phyloP scores from a whole-genome alignment of 1,140 invertebrate genomes.

The Ceratina australensis region DNA sequence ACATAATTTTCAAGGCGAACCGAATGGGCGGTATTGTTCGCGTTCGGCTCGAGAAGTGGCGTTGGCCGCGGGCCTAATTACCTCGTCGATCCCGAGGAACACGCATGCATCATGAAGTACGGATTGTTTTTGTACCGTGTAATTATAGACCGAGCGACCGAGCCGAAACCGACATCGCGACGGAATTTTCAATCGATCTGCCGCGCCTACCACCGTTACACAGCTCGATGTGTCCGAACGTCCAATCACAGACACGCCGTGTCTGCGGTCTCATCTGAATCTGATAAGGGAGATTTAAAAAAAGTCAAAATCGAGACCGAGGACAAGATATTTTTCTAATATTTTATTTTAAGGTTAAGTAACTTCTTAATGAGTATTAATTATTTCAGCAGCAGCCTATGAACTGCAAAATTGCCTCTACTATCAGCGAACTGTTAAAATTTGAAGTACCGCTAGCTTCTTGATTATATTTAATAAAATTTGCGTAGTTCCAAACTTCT shows the following conservation, averaged over 20 bases:
- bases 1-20: slow-evolving; percentile 48
- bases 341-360: too few relatives aligned
- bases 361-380: too few relatives aligned
- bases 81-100: slow-evolving; percentile 65
- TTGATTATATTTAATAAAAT: not conserved
- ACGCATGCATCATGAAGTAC: slow-evolving; percentile 63
- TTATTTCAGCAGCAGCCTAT: not conserved
- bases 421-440: not conserved
- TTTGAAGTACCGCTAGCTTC: not conserved
- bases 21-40: slow-evolving; percentile 45
- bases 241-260: too few relatives aligned
- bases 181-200: slow-evolving; percentile 51
- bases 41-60: slow-evolving; percentile 42
- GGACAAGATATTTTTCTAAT: too few relatives aligned
- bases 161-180: slow-evolving; percentile 17
- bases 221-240: too few relatives aligned
- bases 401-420: not conserved
- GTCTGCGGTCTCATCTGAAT: too few relatives aligned
- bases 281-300: too few relatives aligned
- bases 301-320: too few relatives aligned
- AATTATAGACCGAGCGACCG: slow-evolving; percentile 66
- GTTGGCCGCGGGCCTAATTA: slow-evolving; percentile 68
- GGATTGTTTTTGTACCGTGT: slow-evolving; percentile 66
- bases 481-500: not conserved
- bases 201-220: not conserved